Conservation (phyloP, 2,888 invertebrate species). For the Panopea generosa region DNA sequence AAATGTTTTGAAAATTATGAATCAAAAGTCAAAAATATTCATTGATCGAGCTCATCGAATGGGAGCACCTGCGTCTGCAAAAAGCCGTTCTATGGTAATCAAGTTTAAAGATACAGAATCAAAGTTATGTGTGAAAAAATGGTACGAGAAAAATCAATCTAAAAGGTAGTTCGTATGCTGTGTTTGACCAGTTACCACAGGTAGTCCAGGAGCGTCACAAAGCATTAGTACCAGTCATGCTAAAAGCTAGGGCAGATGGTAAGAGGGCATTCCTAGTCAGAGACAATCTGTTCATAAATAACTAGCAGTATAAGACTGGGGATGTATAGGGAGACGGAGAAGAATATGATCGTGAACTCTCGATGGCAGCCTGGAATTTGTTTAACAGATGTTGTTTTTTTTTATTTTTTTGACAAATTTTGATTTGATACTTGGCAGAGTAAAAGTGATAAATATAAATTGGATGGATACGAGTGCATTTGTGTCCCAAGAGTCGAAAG, state of each 20-base stretch:
- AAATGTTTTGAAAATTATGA: neutral
- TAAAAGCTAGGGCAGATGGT: neutral
- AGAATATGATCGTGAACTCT: conserved; percentile 25
- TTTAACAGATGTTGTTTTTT: conserved; percentile 20
- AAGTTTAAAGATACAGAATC: conserved; percentile 19
- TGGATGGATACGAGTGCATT: conserved; percentile 22
- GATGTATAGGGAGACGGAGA: neutral
- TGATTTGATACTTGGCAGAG: conserved; percentile 27
- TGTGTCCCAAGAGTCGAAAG: conserved; percentile 14
- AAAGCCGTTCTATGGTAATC: conserved; percentile 5
- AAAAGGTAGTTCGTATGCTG: conserved; percentile 2
- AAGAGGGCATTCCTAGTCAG: conserved; percentile 15
- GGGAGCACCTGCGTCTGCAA: conserved; percentile 1
- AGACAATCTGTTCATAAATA: conserved; percentile 22
- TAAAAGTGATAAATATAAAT: conserved; percentile 8
- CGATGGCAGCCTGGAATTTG: conserved; percentile 22
- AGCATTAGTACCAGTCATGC: conserved; percentile 10
- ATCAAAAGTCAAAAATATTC: neutral
- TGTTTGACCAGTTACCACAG: conserved; percentile 17
- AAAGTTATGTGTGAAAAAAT: conserved; percentile 8
- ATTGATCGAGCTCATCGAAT: conserved; percentile 13
- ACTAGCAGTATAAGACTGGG: conserved; percentile 4
- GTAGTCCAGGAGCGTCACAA: conserved; percentile 5
- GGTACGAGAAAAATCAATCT: conserved; percentile 3
- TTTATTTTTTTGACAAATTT: conserved; percentile 20